Conservation (phyloP, 2,888 invertebrate genomes). For the Agriopis aurantiaria region DNA sequence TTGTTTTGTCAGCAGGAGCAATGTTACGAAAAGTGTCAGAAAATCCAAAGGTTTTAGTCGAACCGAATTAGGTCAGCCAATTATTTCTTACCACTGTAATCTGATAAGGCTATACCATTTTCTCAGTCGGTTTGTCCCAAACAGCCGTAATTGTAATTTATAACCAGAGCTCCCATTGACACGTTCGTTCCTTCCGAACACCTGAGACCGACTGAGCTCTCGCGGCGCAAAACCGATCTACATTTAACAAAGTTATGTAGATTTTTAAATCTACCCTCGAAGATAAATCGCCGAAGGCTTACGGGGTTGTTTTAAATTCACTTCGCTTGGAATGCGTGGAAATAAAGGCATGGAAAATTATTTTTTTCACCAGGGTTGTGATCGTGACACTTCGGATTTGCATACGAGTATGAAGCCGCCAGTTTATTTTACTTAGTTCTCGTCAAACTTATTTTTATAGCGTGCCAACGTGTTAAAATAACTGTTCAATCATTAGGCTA, state of each 20-base stretch:
- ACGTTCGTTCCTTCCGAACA: constrained; percentile 26
- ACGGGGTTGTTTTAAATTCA: constrained; percentile 39
- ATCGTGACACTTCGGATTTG: not conserved
- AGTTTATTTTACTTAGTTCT: no score
- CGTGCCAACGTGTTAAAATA: constrained; percentile 33
- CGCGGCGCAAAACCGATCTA: constrained; percentile 28
- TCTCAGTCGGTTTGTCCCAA: not conserved
- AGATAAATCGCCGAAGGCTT: constrained; percentile 48
- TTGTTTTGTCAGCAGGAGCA: not conserved
- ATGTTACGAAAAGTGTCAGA: not conserved
- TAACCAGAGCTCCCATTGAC: not conserved
- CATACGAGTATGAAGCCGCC: not conserved
- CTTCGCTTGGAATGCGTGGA: constrained; percentile 23
- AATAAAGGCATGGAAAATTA: constrained; percentile 18
- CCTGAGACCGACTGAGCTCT: constrained; percentile 26
- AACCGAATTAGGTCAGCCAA: not conserved
- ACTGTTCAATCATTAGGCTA: constrained; percentile 26
- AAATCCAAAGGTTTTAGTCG: not conserved
- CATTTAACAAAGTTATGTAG: constrained; percentile 59
- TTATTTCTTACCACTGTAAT: not conserved
- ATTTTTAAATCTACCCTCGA: constrained; percentile 56
- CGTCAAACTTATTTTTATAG: not conserved
- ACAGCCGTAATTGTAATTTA: not conserved
- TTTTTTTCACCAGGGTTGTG: not conserved
- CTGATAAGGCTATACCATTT: not conserved